Conservation (phyloP, 2,797 vertebrate genomes). For the Mormyrops boulengeri region DNA sequence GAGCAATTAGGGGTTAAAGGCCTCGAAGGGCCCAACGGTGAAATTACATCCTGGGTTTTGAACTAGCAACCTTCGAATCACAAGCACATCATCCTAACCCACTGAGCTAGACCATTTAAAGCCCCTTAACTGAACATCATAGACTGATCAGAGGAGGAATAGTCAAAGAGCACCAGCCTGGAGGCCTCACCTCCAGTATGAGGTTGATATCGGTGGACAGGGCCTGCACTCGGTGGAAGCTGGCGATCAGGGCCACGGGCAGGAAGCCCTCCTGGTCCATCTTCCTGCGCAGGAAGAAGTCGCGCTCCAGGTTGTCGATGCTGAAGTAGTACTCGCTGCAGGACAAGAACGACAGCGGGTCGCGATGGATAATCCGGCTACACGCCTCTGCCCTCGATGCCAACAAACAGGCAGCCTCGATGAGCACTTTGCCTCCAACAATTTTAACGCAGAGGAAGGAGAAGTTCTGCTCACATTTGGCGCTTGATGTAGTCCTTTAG, state of each 20-base stretch:
- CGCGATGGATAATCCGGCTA: neutral
- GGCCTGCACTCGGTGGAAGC: conserved; percentile 93
- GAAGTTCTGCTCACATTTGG: conserved; percentile 80
- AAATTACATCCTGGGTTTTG: too few species aligned
- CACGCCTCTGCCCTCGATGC: neutral
- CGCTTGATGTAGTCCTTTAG: conserved; percentile 98
- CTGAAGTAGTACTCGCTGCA: conserved; percentile 96
- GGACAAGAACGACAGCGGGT: neutral
- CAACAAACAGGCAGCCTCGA: neutral
- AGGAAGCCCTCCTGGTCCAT: conserved; percentile 93
- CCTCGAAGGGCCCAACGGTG: too few species aligned
- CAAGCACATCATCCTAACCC: neutral
- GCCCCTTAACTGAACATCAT: neutral
- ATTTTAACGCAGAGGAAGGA: neutral
- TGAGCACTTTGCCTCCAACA: neutral
- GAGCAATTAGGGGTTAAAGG: too few species aligned
- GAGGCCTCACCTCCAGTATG: conserved; percentile 72
- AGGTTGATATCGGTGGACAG: conserved; percentile 86
- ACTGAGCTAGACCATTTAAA: neutral
- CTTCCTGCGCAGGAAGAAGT: conserved; percentile 92
- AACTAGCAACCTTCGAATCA: too few species aligned
- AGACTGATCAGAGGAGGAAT: neutral
- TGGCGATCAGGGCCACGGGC: conserved; percentile 81
- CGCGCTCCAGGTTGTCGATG: conserved; percentile 89
- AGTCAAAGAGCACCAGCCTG: neutral